Evolutionary conservation across 2,113 vertebrate genomes (phyloP), one percentile per base, ranked within the genome.

Genomic region (Kryptolebias marmoratus): DNA sequence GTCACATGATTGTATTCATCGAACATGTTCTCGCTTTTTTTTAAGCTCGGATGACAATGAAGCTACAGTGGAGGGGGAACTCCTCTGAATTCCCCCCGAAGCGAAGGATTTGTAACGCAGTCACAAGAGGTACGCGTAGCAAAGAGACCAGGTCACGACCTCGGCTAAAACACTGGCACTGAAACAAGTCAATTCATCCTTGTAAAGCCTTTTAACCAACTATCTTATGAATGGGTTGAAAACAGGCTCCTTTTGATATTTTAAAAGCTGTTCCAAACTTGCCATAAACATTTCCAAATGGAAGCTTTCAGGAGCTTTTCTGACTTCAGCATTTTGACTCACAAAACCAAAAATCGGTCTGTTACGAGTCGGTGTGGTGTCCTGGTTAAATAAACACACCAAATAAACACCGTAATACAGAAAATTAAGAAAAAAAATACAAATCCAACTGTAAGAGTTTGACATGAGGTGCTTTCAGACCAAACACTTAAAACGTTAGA

Each of bases 1-100:
- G 88, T 90, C 87, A 91, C 83, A 87, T 89, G 92, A 81, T 68
- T 65, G 59, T 68, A 83, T 73, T 88, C 84, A 86, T 87, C 32
- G 30, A 30, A 66, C 79, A 61, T 83, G 83, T 86, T 82, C 85
- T 58, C 62, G 67, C 48, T 14, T 49, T 77, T 28, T 82, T 78
- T 70, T 32, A 58, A 60, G 64, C 54, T 8, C 1, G 1, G 13
- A 50, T 57, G 36, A 87, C 84, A 90, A 87, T 82, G 80, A 59
- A 15, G 75, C 73, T 49, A 66, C 82, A 87, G 88, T 87, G 9
- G 31, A 31, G 53, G 74, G 79, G 80, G 59, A 87, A 84, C 75
- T 73, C 74, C 52, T 80, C 62, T 47, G 50, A 87, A 82, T 71
- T 78, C 12, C 66, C 71, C 87, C 78, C 28, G 4, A 36, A 73